Percentiles rank a stretch among this genome's conserved stretches.
Conservation (phyloP, 2,113 vertebrate genomes). For the Notarius lentiginosus region DNA sequence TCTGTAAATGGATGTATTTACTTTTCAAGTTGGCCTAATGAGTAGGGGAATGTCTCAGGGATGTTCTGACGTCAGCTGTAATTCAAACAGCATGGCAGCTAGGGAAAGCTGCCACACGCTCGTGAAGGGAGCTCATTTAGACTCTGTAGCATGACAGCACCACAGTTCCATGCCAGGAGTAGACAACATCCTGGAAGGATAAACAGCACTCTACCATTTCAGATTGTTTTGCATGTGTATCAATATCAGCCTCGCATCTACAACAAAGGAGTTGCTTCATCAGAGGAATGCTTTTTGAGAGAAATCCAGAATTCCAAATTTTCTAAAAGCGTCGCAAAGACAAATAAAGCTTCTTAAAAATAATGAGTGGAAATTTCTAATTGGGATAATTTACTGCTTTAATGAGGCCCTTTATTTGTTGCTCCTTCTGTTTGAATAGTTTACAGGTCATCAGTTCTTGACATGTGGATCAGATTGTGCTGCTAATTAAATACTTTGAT, state of each 20-base stretch:
- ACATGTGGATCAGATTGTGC: conserved; percentile 51
- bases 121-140: conserved; percentile 46
- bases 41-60: conserved; percentile 41
- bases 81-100: conserved; percentile 55
- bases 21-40: conserved; percentile 48
- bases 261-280: conserved; percentile 33
- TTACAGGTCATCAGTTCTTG: conserved; percentile 57
- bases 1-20: conserved; percentile 53
- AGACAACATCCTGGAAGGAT: conserved; percentile 24
- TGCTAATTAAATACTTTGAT: conserved; percentile 46
- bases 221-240: conserved; percentile 16
- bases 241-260: conserved; percentile 20
- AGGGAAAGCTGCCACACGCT: conserved; percentile 44
- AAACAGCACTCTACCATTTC: conserved; percentile 23
- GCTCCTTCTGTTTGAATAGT: conserved; percentile 56
- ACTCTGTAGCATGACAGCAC: conserved; percentile 32
- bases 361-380: conserved; percentile 51
- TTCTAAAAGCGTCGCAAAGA: conserved; percentile 25
- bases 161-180: conserved; percentile 24
- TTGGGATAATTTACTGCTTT: conserved; percentile 52
- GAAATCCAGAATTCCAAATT: conserved; percentile 26
- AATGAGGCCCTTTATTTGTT: conserved; percentile 56
- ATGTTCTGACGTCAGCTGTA: conserved; percentile 54
- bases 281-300: conserved; percentile 34
- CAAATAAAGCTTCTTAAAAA: conserved; percentile 44